Base-by-base conservation (phyloP, 2,797 vertebrate species). In the Zalophus californianus region DNA sequence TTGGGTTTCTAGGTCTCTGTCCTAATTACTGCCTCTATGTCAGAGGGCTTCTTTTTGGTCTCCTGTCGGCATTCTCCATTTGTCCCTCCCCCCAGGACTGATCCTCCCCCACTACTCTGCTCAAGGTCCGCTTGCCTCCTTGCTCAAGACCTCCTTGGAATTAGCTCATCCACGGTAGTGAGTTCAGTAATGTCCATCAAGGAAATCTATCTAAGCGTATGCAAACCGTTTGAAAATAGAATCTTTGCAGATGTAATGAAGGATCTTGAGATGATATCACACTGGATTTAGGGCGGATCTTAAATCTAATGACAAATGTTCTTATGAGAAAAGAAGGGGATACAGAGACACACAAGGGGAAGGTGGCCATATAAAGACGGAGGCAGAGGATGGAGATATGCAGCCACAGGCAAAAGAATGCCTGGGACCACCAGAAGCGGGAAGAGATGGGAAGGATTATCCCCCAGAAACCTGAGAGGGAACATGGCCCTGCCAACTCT, bases 311-410 rank as follows among this genome's bases (percentile, higher is more conserved):
- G 12, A 23, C 1, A 83, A 66, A 50, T 29, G 50, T 64, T 72
- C 32, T 56, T 27, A 62, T 9, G 27, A 50, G 41, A 48, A 66
- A 14, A 68, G 29, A 41, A 62, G 23, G 32, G 20, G 50, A 52
- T 4, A 12, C 54, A 32, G 44, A 94, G 20, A 72, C 32, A 82
- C 32, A 25, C 14, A 58, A 8, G 79, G 27, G 32, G n/a, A 23
- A 41, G 58, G 5, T 0, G 32, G 5, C 15, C 25, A 1, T 0
- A 8, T 23, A 8, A 88, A 48, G 44, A 60, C 1, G 2, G 85
- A 52, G 20, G 25, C 16, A 15, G 27, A 23, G 32, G 20, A 16
- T 41, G 4, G 15, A 38, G 10, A 35, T 8, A 56, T 35, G 52
- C 14, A 4, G 1, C 5, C 32, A 16, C 8, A 38, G 21, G 18